Percentiles rank a stretch among this genome's conserved stretches.
These are phyloP conservation scores for Platysternon megacephalum DNA, from an alignment of 2,113 vertebrate genomes.

Conservation along the genomic window DNA sequence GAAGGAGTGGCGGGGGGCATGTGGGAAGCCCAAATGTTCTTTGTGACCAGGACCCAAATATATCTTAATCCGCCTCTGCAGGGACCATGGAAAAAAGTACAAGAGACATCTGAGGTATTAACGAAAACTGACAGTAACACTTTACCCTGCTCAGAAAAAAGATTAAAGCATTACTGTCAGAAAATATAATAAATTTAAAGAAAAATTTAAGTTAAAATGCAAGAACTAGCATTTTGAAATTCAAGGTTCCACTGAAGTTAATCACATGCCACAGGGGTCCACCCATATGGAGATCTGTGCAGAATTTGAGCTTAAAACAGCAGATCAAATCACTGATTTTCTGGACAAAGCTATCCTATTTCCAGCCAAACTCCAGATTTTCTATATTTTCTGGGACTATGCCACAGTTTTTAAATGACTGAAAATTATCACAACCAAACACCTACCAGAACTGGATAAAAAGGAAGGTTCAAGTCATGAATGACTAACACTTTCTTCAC, in stretches of 20 bases:
- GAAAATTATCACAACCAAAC: background rate
- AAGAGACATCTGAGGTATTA: background rate
- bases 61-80: background rate
- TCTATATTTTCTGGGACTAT: background rate
- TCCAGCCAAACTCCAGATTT: background rate
- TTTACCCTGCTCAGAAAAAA: background rate
- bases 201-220: accelerated
- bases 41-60: no score
- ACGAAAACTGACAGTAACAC: background rate
- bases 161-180: background rate
- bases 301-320: background rate
- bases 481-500: background rate
- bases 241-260: background rate
- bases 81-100: background rate
- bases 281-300: background rate
- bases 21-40: no score
- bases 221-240: background rate
- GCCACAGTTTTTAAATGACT: background rate
- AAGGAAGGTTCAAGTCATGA: background rate
- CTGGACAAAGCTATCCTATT: background rate
- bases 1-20: no score
- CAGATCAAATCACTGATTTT: background rate
- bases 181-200: background rate
- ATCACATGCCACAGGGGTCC: background rate
- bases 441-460: background rate